A percentile compares a stretch with the other conserved stretches of the same genome.
Evolutionary conservation across 2,888 invertebrate genomes (phyloP).

Genomic region (Patella depressa): DNA sequence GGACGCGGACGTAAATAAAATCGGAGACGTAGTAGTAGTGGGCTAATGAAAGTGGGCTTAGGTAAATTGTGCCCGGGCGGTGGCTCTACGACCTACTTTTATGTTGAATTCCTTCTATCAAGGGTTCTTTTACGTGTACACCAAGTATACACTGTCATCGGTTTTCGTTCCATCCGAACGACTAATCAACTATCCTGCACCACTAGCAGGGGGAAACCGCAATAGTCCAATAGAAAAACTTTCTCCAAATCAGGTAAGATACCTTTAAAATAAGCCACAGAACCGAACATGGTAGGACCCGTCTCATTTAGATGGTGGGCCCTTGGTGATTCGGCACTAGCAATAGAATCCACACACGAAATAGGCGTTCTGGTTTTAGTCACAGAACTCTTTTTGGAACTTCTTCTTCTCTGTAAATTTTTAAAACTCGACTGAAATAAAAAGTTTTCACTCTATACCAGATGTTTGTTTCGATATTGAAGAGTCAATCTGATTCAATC

Average conservation of each 20-base stretch:
- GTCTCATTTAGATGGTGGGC: constrained; percentile 27
- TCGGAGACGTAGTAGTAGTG: neutral
- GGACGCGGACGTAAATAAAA: neutral
- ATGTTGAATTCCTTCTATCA: too few species aligned
- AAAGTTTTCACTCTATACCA: neutral
- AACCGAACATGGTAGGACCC: constrained; percentile 55
- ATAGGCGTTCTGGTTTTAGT: constrained; percentile 19
- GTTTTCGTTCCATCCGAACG: too few species aligned
- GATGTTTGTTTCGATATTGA: too few species aligned
- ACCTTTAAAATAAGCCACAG: constrained; percentile 60
- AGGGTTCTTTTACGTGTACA: too few species aligned
- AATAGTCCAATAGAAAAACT: too few species aligned
- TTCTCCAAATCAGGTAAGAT: neutral
- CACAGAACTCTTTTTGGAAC: constrained; percentile 35
- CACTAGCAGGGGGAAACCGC: too few species aligned
- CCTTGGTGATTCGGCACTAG: constrained; percentile 17
- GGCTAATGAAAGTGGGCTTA: neutral
- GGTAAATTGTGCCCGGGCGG: too few species aligned
- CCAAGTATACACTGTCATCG: too few species aligned
- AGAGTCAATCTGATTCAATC: too few species aligned
- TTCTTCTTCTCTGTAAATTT: constrained; percentile 47
- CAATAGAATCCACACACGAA: constrained; percentile 13
- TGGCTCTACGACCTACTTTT: too few species aligned
- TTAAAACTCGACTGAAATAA: constrained; percentile 54
- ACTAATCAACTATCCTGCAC: too few species aligned